Evolutionary conservation across 2,113 vertebrate species (phyloP), one percentile per base, ranked within the genome.

Genomic region (Bos javanicus): DNA sequence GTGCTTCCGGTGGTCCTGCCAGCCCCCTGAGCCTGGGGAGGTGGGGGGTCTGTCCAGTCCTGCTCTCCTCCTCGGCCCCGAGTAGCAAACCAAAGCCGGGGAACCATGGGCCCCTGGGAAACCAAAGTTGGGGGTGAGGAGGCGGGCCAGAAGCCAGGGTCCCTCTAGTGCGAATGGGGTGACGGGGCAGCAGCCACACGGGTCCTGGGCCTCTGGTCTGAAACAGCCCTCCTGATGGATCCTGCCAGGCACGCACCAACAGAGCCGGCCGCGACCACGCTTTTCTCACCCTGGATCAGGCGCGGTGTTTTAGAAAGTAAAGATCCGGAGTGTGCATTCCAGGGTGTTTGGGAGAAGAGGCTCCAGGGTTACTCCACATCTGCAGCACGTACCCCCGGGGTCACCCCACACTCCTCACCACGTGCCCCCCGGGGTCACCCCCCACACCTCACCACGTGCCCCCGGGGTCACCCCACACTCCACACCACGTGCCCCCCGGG

Each of bases 321-420:
- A 52, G 5, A 36, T 13, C 33, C 6, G 0, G 17, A 17, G 19
- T 6, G 19, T n/a, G 74, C 62, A 2, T 33, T 43, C 54, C 39
- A 25, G 87, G 21, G 26, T 36, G 13, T n/a, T 11, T 4, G 4
- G 12, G 39, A 33, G 54, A 39, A 43, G n/a, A 67, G 11, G 71
- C 36, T 74, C 11, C 0, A 3, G 11, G 17, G 71, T 6, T 2
- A 23, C 67, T n/a, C 5, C n/a, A 71, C 67, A 23, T 0, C n/a
- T 0, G 0, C 67, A 6, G 2, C 67, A 71, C 0, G 19, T 23
- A 4, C 19, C n/a, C 8, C 5, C 2, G 13, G 12, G 26, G 5
- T 1, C 13, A 33, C 28, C 28, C 60, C 60, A 62, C 60, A 26
- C 4, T 11, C 12, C 13, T 3, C 60, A 6, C 59, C 59, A 60